Percentiles rank a stretch among this genome's conserved stretches.
These are phyloP conservation scores for Enteromius unitaeniatus DNA, from an alignment of 2,797 vertebrate species.

Conservation along the genomic window DNA sequence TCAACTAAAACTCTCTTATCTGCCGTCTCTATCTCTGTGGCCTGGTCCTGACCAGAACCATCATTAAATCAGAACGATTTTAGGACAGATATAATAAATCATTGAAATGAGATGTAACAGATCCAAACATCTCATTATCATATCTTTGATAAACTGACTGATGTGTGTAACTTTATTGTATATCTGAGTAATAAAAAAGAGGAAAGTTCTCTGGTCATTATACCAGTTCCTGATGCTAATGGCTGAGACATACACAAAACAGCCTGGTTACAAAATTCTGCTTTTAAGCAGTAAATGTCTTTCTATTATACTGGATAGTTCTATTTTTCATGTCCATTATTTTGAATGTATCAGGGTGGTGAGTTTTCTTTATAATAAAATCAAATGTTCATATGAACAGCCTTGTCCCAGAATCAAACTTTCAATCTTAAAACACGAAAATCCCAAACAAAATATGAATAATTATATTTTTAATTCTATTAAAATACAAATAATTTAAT, in stretches of 20 bases:
- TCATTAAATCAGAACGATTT: constrained; percentile 3
- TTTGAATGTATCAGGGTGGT: too few species aligned
- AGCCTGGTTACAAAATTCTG: not conserved
- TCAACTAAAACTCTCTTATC: constrained; percentile 37
- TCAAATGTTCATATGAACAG: not conserved
- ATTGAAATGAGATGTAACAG: not conserved
- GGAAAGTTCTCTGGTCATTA: not conserved
- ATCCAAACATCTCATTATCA: not conserved
- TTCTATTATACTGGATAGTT: not conserved
- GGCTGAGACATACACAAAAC: not conserved
- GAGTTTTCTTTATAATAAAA: not conserved
- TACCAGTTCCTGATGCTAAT: not conserved
- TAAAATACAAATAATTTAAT: not conserved
- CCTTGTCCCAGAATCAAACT: not conserved
- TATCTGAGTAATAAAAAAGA: not conserved
- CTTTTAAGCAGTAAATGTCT: not conserved
- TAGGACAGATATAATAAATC: constrained; percentile 19
- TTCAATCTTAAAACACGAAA: not conserved
- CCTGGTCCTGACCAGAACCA: constrained; percentile 6
- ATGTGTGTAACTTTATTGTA: not conserved
- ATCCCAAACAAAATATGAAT: not conserved
- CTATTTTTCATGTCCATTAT: not conserved
- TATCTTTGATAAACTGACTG: not conserved
- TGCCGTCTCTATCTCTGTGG: not conserved
- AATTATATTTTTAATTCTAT: not conserved